phyloP scores from a whole-genome alignment of 1,140 invertebrate genomes.

The Ooceraea biroi region DNA sequence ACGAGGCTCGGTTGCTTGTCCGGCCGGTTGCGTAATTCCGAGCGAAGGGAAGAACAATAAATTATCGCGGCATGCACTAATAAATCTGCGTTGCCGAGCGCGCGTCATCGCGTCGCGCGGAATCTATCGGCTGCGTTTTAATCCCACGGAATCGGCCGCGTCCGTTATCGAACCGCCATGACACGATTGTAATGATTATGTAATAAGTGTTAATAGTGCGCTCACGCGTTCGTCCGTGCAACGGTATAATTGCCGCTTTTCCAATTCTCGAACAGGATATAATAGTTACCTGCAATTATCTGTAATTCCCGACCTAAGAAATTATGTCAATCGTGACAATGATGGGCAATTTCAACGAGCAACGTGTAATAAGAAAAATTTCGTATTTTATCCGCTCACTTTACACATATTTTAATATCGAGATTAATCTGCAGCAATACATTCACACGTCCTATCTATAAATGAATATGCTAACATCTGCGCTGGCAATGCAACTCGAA shows the following conservation, averaged over 20 bases:
- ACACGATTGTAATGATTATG: slow-evolving; percentile 31
- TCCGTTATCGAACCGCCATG: slow-evolving; percentile 17
- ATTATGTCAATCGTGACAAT: neutral
- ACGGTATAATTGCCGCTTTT: slow-evolving; percentile 31
- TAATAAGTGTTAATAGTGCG: slow-evolving; percentile 46
- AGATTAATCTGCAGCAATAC: neutral
- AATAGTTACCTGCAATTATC: slow-evolving; percentile 32
- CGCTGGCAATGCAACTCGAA: neutral
- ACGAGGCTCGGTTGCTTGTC: slow-evolving; percentile 63
- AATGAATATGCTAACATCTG: neutral
- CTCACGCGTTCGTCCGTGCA: slow-evolving; percentile 38
- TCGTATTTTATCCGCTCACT: too few species aligned
- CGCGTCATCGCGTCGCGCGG: neutral
- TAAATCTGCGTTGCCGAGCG: slow-evolving; percentile 25
- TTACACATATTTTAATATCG: neutral
- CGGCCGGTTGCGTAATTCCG: slow-evolving; percentile 65
- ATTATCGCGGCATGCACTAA: slow-evolving; percentile 43
- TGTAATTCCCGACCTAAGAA: slow-evolving; percentile 34
- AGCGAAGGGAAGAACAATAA: slow-evolving; percentile 54
- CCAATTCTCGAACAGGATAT: slow-evolving; percentile 41
- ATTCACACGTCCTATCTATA: neutral
- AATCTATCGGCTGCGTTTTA: too few species aligned
- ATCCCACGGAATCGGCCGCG: slow-evolving; percentile 19
- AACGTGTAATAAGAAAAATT: neutral
- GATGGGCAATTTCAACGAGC: neutral